A percentile compares a stretch with the other conserved stretches of the same genome.
phyloP scores from a whole-genome alignment of 2,113 vertebrate species.

The Sorex fumeus region DNA sequence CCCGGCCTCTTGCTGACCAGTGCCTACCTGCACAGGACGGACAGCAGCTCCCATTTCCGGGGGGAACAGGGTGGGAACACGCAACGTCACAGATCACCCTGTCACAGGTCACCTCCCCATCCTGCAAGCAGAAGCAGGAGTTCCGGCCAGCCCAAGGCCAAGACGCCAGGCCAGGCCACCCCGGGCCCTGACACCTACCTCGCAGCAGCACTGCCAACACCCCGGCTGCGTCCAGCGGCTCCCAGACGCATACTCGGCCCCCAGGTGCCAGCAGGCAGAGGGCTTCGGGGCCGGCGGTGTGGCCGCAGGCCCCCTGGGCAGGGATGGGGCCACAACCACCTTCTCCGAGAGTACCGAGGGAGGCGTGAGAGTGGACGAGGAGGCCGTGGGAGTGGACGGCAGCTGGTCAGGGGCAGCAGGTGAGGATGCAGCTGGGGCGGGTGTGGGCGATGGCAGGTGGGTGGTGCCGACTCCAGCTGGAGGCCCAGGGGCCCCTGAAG shows the following conservation, averaged over 20 bases:
- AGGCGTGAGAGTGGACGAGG: conserved; percentile 26
- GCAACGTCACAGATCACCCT: conserved; percentile 78
- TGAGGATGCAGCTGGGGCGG: accelerated
- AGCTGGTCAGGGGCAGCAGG: accelerated
- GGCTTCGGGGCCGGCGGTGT: accelerated
- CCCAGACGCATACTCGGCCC: conserved; percentile 49
- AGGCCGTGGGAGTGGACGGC: neutral
- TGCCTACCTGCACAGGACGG: conserved; percentile 87
- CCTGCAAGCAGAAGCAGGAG: conserved; percentile 62
- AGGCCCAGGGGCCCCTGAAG: conserved; percentile 75
- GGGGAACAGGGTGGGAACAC: conserved; percentile 88
- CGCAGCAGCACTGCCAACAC: conserved; percentile 87
- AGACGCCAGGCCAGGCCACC: neutral
- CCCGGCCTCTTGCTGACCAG: accelerated
- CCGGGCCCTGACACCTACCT: conserved; percentile 78
- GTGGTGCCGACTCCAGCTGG: conserved; percentile 53
- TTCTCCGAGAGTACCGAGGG: conserved; percentile 58
- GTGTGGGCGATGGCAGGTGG: neutral
- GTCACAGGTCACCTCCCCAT: conserved; percentile 85
- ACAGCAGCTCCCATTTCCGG: conserved; percentile 84
- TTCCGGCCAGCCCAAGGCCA: neutral
- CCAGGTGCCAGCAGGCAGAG: conserved; percentile 85
- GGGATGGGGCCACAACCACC: neutral
- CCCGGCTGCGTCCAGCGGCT: conserved; percentile 84
- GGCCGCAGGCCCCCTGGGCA: conserved; percentile 58